These are phyloP conservation scores for Junonia oenone DNA, from an alignment of 2,888 invertebrate genomes.

Conservation along the genomic window DNA sequence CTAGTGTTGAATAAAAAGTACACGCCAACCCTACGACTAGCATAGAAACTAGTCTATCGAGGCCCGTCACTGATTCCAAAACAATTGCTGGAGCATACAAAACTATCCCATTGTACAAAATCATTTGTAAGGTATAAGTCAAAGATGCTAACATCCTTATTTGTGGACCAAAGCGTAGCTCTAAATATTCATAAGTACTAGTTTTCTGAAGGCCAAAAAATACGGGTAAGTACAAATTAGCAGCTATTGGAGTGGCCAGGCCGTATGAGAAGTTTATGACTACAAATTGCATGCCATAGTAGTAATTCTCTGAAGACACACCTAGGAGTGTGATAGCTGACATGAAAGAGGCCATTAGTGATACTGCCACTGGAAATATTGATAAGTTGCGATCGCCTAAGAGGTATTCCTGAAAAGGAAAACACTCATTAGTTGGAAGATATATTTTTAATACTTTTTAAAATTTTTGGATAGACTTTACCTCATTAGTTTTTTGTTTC, in stretches of 20 bases:
- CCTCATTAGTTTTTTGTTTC: constrained; percentile 89
- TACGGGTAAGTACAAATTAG: constrained; percentile 89
- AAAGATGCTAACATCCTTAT: constrained; percentile 89
- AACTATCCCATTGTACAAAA: constrained; percentile 94
- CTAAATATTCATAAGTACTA: constrained; percentile 96
- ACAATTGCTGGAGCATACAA: constrained; percentile 96
- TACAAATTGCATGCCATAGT: constrained; percentile 89
- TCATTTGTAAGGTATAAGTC: constrained; percentile 93
- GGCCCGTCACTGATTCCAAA: constrained; percentile 89
- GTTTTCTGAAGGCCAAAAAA: constrained; percentile 90
- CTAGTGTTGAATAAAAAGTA: constrained; percentile 92
- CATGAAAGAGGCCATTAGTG: constrained; percentile 96
- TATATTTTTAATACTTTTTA: neutral
- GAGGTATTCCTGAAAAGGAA: constrained; percentile 85
- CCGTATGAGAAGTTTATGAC: constrained; percentile 87
- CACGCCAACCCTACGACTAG: constrained; percentile 87
- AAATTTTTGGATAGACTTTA: constrained; percentile 37
- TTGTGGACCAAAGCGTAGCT: constrained; percentile 88
- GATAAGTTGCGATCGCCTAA: constrained; percentile 90
- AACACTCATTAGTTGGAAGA: neutral
- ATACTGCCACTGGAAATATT: constrained; percentile 89
- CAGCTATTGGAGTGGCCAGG: constrained; percentile 88
- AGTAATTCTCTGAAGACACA: constrained; percentile 93
- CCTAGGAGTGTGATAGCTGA: constrained; percentile 94
- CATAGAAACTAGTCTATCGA: constrained; percentile 85